A percentile compares a stretch with the other conserved stretches of the same genome.
These are phyloP conservation scores for Ctenopoma kingsleyae DNA, from an alignment of 2,797 vertebrate genomes.

Conservation along the genomic window DNA sequence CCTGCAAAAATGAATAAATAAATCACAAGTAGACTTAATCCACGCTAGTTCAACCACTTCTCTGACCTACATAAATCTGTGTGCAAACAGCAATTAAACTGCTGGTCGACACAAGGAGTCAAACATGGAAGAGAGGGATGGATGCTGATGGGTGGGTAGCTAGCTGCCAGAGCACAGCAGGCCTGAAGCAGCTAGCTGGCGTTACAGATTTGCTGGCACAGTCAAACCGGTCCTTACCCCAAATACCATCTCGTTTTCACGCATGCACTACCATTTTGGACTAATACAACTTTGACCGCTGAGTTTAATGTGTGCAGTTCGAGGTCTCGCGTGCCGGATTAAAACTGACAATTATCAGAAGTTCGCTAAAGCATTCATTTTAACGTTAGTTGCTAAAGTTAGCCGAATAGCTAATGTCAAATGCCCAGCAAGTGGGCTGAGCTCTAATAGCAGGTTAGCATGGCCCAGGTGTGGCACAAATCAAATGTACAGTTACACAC, in stretches of 20 bases:
- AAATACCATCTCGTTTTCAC: not conserved
- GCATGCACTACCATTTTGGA: not conserved
- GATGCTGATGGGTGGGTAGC: slow-evolving; percentile 26
- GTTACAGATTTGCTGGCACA: slow-evolving; percentile 68
- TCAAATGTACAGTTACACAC: not conserved
- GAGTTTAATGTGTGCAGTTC: not conserved
- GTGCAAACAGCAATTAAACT: not conserved
- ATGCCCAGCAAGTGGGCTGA: slow-evolving; percentile 3
- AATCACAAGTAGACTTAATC: not conserved
- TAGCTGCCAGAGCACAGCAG: slow-evolving; percentile 45
- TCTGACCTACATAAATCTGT: not conserved
- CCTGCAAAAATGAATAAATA: not conserved
- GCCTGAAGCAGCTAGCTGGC: slow-evolving; percentile 44
- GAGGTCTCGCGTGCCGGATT: no score
- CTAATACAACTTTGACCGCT: rapidly evolving
- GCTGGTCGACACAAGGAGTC: not conserved
- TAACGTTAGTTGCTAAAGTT: slow-evolving; percentile 19
- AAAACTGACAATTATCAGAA: slow-evolving; percentile 7
- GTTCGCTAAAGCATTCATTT: slow-evolving; percentile 2
- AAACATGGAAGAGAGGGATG: slow-evolving; percentile 4
- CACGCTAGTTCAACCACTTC: not conserved
- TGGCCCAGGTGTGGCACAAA: not conserved
- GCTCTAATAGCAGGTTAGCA: slow-evolving; percentile 13
- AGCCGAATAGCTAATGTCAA: slow-evolving; percentile 57
- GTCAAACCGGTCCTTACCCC: slow-evolving; percentile 24